Evolutionary conservation across 2,113 vertebrate species (phyloP), one percentile per base, ranked within the genome.

Genomic region (Anoplopoma fimbria): DNA sequence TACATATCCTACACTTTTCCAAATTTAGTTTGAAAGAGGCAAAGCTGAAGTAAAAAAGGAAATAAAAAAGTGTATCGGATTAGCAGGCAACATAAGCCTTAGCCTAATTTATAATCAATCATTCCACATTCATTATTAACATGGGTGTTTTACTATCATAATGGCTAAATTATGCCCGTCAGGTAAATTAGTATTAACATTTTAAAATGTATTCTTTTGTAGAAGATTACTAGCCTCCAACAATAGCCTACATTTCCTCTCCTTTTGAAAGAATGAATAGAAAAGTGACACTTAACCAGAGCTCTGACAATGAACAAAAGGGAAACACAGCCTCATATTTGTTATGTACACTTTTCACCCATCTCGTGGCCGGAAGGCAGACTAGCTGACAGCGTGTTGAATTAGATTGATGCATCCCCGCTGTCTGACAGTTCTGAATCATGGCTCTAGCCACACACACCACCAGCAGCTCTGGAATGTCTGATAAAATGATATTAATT

Each of bases 401-500:
- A 70, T 85, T 88, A 92, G 90, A 93, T 88, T 84, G 95, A 96
- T 96, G 90, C 69, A 49, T 82, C 77, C 75, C 51, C 86, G 68
- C 74, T 33, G 51, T 40, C 84, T 92, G 92, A 90, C 91, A 92
- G 85, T 62, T 92, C 90, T 96, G 95, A 97, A 97, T 96, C 96
- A 97, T 97, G 97, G 92, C 96, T 73, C 81, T 85, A 94, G 96
- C 95, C 94, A 92, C 96, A 95, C 95, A 95, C 94, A 94, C 95
- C 93, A 92, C 92, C 93, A 88, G 94, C 95, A 96, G 96, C 97
- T 97, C 97, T 97, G 97, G 96, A 98, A 97, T 96, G 96, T 96
- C 96, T 92, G 97, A 98, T 99, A 99, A 99, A 99, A 99, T 98
- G 96, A 98, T 99, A 99, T 99, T 98, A 99, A 99, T 99, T 98